Conservation (phyloP, 2,113 vertebrate species). For the Pomatostomus ruficeps region DNA sequence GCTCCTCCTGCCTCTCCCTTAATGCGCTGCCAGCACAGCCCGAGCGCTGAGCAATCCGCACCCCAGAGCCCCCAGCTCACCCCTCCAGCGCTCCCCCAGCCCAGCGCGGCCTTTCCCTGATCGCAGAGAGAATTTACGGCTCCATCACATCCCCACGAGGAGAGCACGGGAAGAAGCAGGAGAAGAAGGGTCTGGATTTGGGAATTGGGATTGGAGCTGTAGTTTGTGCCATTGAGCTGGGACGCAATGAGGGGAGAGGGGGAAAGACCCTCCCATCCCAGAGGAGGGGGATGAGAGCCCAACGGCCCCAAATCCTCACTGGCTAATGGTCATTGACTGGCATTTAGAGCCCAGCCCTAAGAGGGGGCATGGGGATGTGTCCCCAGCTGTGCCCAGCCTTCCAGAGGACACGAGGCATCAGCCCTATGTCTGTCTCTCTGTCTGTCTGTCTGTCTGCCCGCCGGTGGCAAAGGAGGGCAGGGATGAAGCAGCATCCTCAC, state of each 20-base stretch:
- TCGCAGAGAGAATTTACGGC: not conserved
- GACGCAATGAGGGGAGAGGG: not conserved
- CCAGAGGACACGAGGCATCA: fast-evolving
- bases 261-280: not conserved
- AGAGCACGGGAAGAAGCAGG: fast-evolving
- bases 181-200: not conserved
- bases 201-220: not conserved
- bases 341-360: not conserved
- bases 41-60: fast-evolving
- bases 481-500: not conserved
- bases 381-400: not conserved
- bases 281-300: not conserved
- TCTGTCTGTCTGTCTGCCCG: not conserved
- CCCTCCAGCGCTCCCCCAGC: fast-evolving
- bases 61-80: not conserved
- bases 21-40: not conserved
- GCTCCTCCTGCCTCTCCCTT: not conserved
- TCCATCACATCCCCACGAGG: fast-evolving
- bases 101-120: fast-evolving
- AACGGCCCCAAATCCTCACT: fast-evolving
- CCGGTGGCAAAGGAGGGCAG: fast-evolving
- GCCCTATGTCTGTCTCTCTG: not conserved
- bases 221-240: fast-evolving
- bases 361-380: fast-evolving
- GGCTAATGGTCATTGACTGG: fast-evolving